Evolutionary conservation across 2,113 vertebrate species (phyloP).

Genomic region (Coracopsis vasa): DNA sequence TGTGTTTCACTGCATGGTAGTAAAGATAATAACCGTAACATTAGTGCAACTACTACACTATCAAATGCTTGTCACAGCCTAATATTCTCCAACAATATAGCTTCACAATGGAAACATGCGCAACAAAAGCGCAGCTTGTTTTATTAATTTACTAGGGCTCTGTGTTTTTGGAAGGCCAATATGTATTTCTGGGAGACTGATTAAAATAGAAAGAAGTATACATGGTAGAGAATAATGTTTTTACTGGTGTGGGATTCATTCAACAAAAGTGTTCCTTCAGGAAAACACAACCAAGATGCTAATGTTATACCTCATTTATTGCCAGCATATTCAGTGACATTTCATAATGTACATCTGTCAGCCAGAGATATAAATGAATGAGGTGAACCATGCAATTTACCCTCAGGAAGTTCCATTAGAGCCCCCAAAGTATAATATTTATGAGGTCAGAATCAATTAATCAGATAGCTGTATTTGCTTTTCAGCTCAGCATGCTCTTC

Average conservation of each 20-base stretch:
- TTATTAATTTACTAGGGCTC: slow-evolving; percentile 44
- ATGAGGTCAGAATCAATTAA: slow-evolving; percentile 89
- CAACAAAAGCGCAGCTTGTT: slow-evolving; percentile 47
- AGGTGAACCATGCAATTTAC: slow-evolving; percentile 85
- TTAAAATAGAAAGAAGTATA: slow-evolving; percentile 49
- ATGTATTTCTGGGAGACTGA: slow-evolving; percentile 34
- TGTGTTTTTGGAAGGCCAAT: slow-evolving; percentile 31
- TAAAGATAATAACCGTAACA: slow-evolving; percentile 60
- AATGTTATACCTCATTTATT: slow-evolving; percentile 85
- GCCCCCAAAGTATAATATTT: slow-evolving; percentile 86
- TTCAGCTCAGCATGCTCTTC: slow-evolving; percentile 69
- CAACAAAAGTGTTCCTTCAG: slow-evolving; percentile 80
- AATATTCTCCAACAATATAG: slow-evolving; percentile 23
- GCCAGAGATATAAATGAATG: slow-evolving; percentile 81
- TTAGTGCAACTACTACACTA: slow-evolving; percentile 6
- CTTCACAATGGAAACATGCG: slow-evolving; percentile 19
- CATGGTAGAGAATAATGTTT: slow-evolving; percentile 65
- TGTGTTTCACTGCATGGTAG: slow-evolving; percentile 1
- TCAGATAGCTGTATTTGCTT: slow-evolving; percentile 83
- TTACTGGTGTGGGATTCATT: slow-evolving; percentile 78
- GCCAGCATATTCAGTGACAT: slow-evolving; percentile 86
- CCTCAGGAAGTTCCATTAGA: slow-evolving; percentile 85
- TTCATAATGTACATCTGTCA: slow-evolving; percentile 89
- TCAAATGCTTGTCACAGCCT: slow-evolving; percentile 35
- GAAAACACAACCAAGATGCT: slow-evolving; percentile 80